These are phyloP conservation scores for Pangasius macronema DNA, from an alignment of 2,797 vertebrate species.

Conservation along the genomic window DNA sequence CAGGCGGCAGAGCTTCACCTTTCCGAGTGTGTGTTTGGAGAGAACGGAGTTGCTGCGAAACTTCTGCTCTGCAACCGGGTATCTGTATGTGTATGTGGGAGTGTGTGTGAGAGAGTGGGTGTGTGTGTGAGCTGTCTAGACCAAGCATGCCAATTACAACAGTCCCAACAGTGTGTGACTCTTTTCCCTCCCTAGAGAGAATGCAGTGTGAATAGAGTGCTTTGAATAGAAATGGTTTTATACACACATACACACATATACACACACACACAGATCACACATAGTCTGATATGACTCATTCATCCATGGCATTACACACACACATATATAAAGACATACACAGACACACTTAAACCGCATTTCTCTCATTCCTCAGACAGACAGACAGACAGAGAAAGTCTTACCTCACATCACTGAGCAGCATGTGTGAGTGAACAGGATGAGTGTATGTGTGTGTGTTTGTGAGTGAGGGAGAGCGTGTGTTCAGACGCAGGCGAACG, in stretches of 20 bases:
- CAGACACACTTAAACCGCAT: background rate
- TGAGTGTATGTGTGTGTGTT: conserved; percentile 20
- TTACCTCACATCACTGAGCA: conserved; percentile 78
- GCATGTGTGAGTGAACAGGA: conserved; percentile 27
- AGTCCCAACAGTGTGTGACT: conserved; percentile 16
- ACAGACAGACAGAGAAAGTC: conserved; percentile 40
- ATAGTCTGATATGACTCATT: conserved; percentile 11
- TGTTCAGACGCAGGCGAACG: conserved; percentile 59
- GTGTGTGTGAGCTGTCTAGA: conserved; percentile 29
- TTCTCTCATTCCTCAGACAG: conserved; percentile 8
- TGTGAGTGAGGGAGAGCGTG: conserved; percentile 27
- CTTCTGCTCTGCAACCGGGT: conserved; percentile 16
- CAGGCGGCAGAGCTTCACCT: conserved; percentile 78
- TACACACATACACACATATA: background rate
- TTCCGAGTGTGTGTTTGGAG: conserved; percentile 72
- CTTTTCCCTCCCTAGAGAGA: conserved; percentile 6
- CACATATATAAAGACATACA: background rate
- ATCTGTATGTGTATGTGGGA: background rate
- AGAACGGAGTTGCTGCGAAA: conserved; percentile 32
- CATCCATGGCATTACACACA: background rate
- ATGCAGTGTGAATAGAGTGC: background rate
- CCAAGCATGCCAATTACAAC: conserved; percentile 16
- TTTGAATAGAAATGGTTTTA: conserved; percentile 1
- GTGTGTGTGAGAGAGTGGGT: background rate
- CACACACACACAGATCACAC: background rate